Evolutionary conservation across 1,140 invertebrate species (phyloP).

Genomic region (Drepana arcuata): DNA sequence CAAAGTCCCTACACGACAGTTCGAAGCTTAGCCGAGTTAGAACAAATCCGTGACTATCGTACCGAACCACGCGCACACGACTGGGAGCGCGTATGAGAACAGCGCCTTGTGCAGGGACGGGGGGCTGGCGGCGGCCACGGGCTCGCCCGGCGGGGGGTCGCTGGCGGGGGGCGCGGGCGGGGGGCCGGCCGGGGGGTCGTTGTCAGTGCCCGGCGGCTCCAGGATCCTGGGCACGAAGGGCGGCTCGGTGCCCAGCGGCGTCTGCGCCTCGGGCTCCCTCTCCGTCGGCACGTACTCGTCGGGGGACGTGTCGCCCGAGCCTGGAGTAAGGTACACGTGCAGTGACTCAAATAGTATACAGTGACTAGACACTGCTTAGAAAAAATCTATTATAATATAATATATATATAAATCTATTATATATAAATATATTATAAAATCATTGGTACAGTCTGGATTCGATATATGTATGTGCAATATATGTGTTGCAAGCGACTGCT

Average conservation of each 20-base stretch:
- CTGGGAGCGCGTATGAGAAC: slow-evolving; percentile 82
- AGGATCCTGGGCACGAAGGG: slow-evolving; percentile 34
- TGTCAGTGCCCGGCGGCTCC: slow-evolving; percentile 27
- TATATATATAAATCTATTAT: no score
- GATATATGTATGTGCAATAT: no score
- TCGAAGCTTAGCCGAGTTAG: no score
- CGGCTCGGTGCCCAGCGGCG: slow-evolving; percentile 19
- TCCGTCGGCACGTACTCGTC: slow-evolving; percentile 24
- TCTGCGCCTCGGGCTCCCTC: slow-evolving; percentile 12
- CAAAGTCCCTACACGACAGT: no score
- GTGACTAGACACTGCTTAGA: no score
- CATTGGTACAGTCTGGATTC: no score
- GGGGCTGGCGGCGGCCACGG: slow-evolving; percentile 34
- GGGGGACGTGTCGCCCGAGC: slow-evolving; percentile 29
- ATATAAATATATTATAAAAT: no score
- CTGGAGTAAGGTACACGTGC: no score
- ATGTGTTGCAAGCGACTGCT: no score
- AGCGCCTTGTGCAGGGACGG: slow-evolving; percentile 78
- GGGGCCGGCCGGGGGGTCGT: slow-evolving; percentile 22
- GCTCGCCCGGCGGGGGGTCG: slow-evolving; percentile 24
- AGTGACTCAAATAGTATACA: no score
- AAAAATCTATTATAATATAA: no score
- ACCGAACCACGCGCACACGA: slow-evolving; percentile 88
- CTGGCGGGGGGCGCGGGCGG: slow-evolving; percentile 6
- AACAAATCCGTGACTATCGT: slow-evolving; percentile 84